phyloP scores from a whole-genome alignment of 2,113 vertebrate species.

The Mustelus asterias region DNA sequence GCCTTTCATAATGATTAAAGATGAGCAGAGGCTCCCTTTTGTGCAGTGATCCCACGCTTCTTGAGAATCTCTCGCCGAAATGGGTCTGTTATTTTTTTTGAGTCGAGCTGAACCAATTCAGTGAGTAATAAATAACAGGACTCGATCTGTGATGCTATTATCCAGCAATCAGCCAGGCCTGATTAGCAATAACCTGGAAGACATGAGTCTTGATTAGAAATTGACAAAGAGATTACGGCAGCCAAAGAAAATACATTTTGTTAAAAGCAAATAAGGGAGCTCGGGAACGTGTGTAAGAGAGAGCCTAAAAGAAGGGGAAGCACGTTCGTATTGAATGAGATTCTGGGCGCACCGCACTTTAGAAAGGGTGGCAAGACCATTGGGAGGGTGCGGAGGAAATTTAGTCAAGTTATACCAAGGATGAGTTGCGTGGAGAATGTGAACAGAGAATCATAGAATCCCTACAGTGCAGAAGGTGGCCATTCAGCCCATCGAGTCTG shows the following conservation, averaged over 20 bases:
- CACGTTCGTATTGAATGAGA: not conserved
- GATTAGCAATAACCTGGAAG: conserved; percentile 2
- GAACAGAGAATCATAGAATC: too few species aligned
- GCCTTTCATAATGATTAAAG: conserved; percentile 74
- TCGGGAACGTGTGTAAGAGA: not conserved
- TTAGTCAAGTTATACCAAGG: too few species aligned
- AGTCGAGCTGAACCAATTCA: not conserved
- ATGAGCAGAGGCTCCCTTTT: conserved; percentile 46
- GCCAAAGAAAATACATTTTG: not conserved
- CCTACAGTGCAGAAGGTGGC: too few species aligned
- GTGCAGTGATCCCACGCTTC: not conserved
- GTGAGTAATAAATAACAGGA: not conserved
- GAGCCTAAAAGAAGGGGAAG: not conserved
- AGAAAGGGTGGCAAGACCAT: not conserved
- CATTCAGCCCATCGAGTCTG: too few species aligned
- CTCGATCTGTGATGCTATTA: not conserved
- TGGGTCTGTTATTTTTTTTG: not conserved
- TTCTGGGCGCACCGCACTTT: not conserved
- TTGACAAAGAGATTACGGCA: not conserved
- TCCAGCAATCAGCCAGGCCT: conserved; percentile 10
- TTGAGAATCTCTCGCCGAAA: not conserved
- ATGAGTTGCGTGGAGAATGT: not conserved
- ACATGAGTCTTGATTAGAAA: conserved; percentile 12
- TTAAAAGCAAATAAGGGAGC: not conserved
- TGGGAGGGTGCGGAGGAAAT: not conserved